These are phyloP conservation scores for Zoanthus sociatus DNA, from an alignment of 92 coral and sea anemone genomes.

Conservation along the genomic window DNA sequence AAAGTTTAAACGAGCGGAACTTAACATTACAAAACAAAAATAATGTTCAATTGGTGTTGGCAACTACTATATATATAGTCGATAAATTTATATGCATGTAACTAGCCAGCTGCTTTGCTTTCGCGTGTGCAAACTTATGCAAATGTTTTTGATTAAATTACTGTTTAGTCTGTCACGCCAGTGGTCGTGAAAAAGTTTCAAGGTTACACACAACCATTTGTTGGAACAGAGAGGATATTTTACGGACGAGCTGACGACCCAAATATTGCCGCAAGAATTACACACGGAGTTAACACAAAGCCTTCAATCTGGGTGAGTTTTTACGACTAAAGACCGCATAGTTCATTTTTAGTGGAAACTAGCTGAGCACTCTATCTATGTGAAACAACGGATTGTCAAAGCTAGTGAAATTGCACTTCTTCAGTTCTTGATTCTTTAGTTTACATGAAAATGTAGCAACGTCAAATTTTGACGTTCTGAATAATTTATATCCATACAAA, in stretches of 20 bases:
- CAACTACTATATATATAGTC: too few relatives aligned
- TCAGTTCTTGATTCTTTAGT: too few relatives aligned
- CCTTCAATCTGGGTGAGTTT: constrained; percentile 90
- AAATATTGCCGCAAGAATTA: constrained; percentile 75
- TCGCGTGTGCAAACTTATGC: background rate
- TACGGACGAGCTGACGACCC: constrained; percentile 97
- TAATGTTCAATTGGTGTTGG: too few relatives aligned
- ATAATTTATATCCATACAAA: too few relatives aligned
- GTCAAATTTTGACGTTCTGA: too few relatives aligned
- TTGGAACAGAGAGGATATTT: constrained; percentile 85
- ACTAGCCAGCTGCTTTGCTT: background rate
- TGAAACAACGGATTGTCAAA: too few relatives aligned
- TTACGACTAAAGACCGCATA: background rate
- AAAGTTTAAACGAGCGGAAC: background rate
- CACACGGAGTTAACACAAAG: constrained; percentile 94
- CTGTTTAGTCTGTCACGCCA: constrained; percentile 72
- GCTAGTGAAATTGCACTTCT: too few relatives aligned
- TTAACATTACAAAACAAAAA: background rate
- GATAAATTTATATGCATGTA: too few relatives aligned
- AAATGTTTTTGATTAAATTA: background rate
- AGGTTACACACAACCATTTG: constrained; percentile 81
- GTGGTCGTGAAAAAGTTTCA: constrained; percentile 81
- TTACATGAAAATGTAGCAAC: too few relatives aligned
- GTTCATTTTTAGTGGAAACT: background rate
- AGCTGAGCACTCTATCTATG: too few relatives aligned